Evolutionary conservation across 2,888 invertebrate genomes (phyloP), one percentile per base, ranked within the genome.

Genomic region (Lymantria dispar): DNA sequence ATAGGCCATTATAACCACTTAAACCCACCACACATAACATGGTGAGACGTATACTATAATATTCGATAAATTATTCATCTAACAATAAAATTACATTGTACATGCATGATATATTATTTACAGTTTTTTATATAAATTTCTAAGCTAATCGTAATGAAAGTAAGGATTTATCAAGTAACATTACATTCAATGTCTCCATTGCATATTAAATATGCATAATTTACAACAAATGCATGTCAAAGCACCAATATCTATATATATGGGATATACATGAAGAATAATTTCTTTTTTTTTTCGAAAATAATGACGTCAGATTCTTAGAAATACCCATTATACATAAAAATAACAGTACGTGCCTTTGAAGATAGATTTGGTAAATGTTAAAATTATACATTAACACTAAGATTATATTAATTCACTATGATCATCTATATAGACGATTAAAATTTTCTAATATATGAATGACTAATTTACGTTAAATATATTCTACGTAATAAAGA

Each of bases 361-460:
- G 62, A 77, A 79, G 72, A 83, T 76, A 84, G 82, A 83, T 89
- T 89, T 88, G 87, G 88, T 89, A 86, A 87, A 81, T 68, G 70
- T 80, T 80, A 78, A 77, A 72, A 78, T 76, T 78, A 83, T 60
- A 69, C 61, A 72, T 68, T 76, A 76, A 68, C 55, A 67, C 76
- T 78, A 79, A 68, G 57, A 72, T 78, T 76, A 81, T 73, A 76
- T 76, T 80, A 81, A 73, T 78, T 75, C 59, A 62, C 83, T 84
- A 83, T 78, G 72, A 74, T 82, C 78, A 84, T 65, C 82, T 84
- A n/a, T 8, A 81, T 62, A 70, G 78, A 81, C 71, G 73, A 76
- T 81, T 81, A 84, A 73, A 83, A 78, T 83, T 85, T 70, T 75
- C 82, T 87, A 87, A 74, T 74, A 81, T 71, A 81, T 75, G 77